These are phyloP conservation scores for Rhombomys opimus DNA, from an alignment of 2,113 vertebrate species.

Conservation along the genomic window DNA sequence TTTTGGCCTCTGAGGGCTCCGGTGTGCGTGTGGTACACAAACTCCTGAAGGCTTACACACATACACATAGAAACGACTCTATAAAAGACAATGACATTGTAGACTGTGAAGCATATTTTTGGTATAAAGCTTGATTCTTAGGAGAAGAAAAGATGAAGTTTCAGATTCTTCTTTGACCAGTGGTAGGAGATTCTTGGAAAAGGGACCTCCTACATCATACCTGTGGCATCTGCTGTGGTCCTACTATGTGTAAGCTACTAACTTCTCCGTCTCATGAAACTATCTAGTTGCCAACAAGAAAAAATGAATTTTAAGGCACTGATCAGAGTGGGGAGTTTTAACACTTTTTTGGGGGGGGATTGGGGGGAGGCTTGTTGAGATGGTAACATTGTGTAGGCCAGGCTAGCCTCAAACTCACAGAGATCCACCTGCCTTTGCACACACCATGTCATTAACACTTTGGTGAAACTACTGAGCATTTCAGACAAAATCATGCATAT, in stretches of 20 bases:
- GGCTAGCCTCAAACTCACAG: background rate
- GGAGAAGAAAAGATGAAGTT: background rate
- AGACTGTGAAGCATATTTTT: background rate
- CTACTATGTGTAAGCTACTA: background rate
- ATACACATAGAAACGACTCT: background rate
- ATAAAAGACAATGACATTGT: background rate
- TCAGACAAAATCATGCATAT: conserved; percentile 19
- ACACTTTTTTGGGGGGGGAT: background rate
- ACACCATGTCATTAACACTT: background rate
- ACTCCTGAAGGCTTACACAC: background rate
- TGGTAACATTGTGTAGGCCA: background rate
- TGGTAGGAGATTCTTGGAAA: conserved; percentile 1
- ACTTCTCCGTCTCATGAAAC: background rate
- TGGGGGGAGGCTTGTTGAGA: background rate
- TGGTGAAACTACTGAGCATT: background rate
- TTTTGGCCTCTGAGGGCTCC: background rate
- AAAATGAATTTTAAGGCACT: background rate
- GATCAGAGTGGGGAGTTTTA: background rate
- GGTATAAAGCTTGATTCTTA: conserved; percentile 41
- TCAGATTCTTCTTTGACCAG: background rate
- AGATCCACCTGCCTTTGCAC: background rate
- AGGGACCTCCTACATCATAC: background rate
- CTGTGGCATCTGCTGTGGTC: background rate
- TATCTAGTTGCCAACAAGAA: background rate
- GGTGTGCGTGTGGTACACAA: too few relatives aligned